These are phyloP conservation scores for Parnassius mnemosyne DNA, from an alignment of 2,888 invertebrate species.

Conservation along the genomic window DNA sequence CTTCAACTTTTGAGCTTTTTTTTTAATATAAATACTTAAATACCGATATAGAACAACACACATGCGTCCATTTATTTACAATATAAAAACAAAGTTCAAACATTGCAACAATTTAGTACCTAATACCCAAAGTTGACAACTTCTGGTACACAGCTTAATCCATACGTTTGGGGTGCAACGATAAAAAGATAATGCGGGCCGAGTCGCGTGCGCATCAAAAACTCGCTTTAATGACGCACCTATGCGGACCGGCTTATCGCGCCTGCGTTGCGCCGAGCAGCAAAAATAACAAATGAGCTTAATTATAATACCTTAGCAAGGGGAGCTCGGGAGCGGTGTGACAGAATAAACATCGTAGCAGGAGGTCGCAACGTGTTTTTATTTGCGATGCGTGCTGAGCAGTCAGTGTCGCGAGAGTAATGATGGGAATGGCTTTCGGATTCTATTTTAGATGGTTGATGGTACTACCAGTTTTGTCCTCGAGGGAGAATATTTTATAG, in stretches of 20 bases:
- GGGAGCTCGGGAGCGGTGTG: conserved; percentile 49
- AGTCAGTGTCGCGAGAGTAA: conserved; percentile 70
- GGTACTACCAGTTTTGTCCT: neutral
- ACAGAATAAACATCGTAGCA: conserved; percentile 66
- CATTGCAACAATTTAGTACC: no score
- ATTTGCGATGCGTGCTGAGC: conserved; percentile 62
- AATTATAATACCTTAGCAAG: conserved; percentile 72
- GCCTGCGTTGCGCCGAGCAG: conserved; percentile 62
- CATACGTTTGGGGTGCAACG: conserved; percentile 72
- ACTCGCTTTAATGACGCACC: conserved; percentile 73
- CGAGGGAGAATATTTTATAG: neutral
- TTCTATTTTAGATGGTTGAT: conserved; percentile 4
- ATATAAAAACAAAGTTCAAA: no score
- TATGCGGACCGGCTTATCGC: conserved; percentile 74
- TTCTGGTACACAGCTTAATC: conserved; percentile 61
- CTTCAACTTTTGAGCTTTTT: no score
- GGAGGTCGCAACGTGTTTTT: conserved; percentile 71
- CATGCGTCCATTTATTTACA: no score
- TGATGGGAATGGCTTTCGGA: conserved; percentile 54
- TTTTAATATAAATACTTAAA: no score
- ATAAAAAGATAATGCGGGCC: conserved; percentile 78
- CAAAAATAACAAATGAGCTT: conserved; percentile 73
- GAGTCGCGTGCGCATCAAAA: conserved; percentile 76
- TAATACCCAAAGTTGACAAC: conserved; percentile 40
- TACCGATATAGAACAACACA: no score